phyloP scores from a whole-genome alignment of 2,113 vertebrate species.

The Fregata magnificens region DNA sequence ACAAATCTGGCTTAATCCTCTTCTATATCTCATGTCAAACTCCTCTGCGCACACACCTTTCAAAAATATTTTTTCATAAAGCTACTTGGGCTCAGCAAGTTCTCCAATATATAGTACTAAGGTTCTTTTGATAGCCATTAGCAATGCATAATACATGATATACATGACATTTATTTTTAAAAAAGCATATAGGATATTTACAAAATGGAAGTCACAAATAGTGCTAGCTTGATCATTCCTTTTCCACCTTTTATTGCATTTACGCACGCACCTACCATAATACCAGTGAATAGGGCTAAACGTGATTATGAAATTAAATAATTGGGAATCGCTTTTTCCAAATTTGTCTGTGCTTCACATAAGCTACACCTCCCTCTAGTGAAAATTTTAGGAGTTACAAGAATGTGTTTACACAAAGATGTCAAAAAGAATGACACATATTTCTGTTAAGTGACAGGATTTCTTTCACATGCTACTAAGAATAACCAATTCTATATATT shows the following conservation, averaged over 20 bases:
- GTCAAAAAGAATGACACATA: neutral
- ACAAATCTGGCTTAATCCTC: slow-evolving; percentile 48
- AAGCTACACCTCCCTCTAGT: neutral
- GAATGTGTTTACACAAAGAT: neutral
- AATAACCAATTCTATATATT: neutral
- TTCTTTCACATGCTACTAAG: neutral
- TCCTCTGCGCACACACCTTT: neutral
- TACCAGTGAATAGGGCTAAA: neutral
- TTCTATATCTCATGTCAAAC: slow-evolving; percentile 4
- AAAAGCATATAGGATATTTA: neutral
- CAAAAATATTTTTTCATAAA: neutral
- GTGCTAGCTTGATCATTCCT: neutral
- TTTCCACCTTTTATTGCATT: neutral
- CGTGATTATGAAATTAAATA: neutral
- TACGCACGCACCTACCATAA: neutral
- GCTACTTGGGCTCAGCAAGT: slow-evolving; percentile 21
- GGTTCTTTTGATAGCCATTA: neutral
- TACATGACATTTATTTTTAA: neutral
- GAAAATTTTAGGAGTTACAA: neutral
- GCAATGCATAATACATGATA: neutral
- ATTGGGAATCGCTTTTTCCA: neutral
- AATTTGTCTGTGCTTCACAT: neutral
- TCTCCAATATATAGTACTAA: neutral
- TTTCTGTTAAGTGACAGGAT: neutral
- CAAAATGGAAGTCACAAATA: neutral